Evolutionary conservation across 2,888 invertebrate species (phyloP), one percentile per base, ranked within the genome.

Genomic region (Chymomyza procnemis): DNA sequence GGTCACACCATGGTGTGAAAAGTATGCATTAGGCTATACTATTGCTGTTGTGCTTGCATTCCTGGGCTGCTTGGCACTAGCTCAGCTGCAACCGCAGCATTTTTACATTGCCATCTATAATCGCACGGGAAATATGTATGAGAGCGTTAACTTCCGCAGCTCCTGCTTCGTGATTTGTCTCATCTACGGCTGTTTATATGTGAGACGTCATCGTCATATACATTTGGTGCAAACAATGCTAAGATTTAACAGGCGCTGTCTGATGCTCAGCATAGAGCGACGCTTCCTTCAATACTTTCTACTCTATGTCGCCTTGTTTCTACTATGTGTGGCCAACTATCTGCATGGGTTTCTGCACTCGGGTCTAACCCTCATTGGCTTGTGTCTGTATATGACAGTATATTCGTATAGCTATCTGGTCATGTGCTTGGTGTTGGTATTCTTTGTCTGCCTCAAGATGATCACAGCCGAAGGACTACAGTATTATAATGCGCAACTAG

Each of bases 101-200:
- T 63, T 83, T 1, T 65, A 69, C 12, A 48, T 74, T 8, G 0
- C 0, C 1, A 2, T 74, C 4, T 74, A 82, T 48, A 85, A 74
- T 46, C 19, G 66, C 6, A 83, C 82, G 1, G 85, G 85, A 9
- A 83, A 83, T 55, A 62, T 71, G 18, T 79, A 80, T 19, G 82
- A 82, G 16, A 47, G 59, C 0, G 4, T 76, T 8, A 78, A 67
- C 30, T 19, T 82, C 46, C 67, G 76, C 4, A 26, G 59, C 47
- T 73, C 67, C 1, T 82, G 77, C 16, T 4, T 69, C 3, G 73
- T 71, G 1, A 47, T 85, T 4, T 57, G 66, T 4, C 4, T 82
- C 14, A 52, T 84, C 0, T 60, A 84, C 3, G 22, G 64, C 1
- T 66, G 61, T 2, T 63, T 82, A 14, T 84, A 84, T 59, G 1